Percentiles rank a stretch among this genome's conserved stretches.
Evolutionary conservation across 2,797 vertebrate genomes (phyloP).

Genomic region (Eulemur albifrons): DNA sequence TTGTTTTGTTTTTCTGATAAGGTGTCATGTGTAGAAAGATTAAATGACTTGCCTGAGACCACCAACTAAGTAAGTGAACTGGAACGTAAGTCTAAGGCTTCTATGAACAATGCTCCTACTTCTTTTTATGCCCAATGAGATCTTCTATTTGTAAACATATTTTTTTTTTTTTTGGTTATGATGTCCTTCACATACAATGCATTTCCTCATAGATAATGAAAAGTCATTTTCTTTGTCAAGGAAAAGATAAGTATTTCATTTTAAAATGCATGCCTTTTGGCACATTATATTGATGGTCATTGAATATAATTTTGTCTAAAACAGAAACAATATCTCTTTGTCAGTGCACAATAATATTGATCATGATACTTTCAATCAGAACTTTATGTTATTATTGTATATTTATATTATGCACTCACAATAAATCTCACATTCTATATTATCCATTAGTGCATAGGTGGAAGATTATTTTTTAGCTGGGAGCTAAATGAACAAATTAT

Average conservation of each 20-base stretch:
- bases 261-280: constrained; percentile 5
- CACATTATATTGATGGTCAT: constrained; percentile 22
- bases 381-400: neutral
- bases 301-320: constrained; percentile 55
- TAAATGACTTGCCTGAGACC: neutral
- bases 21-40: neutral
- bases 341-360: neutral
- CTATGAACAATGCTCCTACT: neutral
- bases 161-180: neutral
- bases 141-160: neutral
- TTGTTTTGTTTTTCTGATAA: neutral
- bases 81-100: neutral
- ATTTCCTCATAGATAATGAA: neutral
- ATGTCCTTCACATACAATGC: neutral
- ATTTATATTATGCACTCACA: neutral
- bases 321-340: constrained; percentile 1
- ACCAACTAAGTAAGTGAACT: neutral
- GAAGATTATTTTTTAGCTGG: neutral
- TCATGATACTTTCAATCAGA: neutral
- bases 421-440: neutral
- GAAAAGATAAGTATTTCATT: constrained; percentile 32
- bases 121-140: neutral
- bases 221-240: constrained; percentile 44
- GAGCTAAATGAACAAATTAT: neutral
- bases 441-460: neutral